phyloP scores from a whole-genome alignment of 2,888 invertebrate genomes.

The Eustalomyia histrio region DNA sequence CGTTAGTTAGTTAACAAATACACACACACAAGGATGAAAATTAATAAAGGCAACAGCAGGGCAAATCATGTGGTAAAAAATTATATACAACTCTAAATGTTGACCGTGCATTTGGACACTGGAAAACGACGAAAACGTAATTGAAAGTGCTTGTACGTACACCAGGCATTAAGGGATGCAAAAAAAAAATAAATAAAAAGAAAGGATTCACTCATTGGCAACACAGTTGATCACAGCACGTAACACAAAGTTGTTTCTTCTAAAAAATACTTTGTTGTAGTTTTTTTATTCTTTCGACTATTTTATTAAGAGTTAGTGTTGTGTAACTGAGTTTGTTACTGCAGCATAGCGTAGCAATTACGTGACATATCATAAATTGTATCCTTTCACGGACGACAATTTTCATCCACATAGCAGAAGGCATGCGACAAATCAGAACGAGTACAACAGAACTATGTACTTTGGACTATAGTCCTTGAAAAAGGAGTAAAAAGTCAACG shows the following conservation, averaged over 20 bases:
- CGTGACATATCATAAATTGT: slow-evolving; percentile 74
- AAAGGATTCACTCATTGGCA: slow-evolving; percentile 59
- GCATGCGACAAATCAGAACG: slow-evolving; percentile 13
- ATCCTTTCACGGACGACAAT: slow-evolving; percentile 69
- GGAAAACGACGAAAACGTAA: slow-evolving; percentile 27
- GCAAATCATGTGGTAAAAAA: not conserved
- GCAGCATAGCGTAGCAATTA: slow-evolving; percentile 75
- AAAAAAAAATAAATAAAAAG: slow-evolving; percentile 11
- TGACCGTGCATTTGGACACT: slow-evolving; percentile 25
- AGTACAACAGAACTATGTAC: not conserved
- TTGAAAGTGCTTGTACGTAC: slow-evolving; percentile 42
- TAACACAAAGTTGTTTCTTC: slow-evolving; percentile 28
- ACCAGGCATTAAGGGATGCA: slow-evolving; percentile 19
- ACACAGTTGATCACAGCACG: slow-evolving; percentile 41
- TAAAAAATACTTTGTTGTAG: slow-evolving; percentile 24
- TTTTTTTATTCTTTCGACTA: slow-evolving; percentile 3
- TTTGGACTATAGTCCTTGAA: slow-evolving; percentile 18
- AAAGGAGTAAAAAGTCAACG: slow-evolving; percentile 56
- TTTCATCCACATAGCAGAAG: slow-evolving; percentile 21
- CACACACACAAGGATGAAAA: slow-evolving; percentile 13
- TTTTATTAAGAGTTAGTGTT: slow-evolving; percentile 23
- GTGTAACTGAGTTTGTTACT: slow-evolving; percentile 60
- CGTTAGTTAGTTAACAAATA: slow-evolving; percentile 53
- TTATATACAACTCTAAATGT: slow-evolving; percentile 14
- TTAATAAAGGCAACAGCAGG: not conserved